phyloP scores from a whole-genome alignment of 2,888 invertebrate species.

The Drosophila putrida region DNA sequence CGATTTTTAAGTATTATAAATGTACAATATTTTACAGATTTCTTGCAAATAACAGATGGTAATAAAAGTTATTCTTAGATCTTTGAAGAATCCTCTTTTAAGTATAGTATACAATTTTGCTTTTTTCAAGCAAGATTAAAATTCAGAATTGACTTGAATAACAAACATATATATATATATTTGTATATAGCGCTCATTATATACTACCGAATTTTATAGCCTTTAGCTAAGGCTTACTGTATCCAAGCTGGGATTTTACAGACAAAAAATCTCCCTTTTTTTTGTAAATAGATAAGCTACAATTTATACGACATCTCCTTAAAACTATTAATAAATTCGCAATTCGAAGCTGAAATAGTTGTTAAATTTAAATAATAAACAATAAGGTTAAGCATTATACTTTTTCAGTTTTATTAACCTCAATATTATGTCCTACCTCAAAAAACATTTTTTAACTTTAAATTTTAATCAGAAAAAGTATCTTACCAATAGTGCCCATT shows the following conservation, averaged over 20 bases:
- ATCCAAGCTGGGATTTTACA: neutral
- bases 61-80: neutral
- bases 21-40: neutral
- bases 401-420: neutral
- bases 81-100: neutral
- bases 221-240: neutral
- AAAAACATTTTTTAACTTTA: neutral
- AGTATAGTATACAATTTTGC: neutral
- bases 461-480: neutral
- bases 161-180: too few relatives aligned
- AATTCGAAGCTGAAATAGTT: too few relatives aligned
- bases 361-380: too few relatives aligned
- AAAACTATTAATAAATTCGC: too few relatives aligned
- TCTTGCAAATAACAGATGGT: neutral
- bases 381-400: too few relatives aligned
- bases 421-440: neutral
- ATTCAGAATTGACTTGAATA: neutral
- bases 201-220: neutral
- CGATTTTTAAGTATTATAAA: too few relatives aligned
- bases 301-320: too few relatives aligned
- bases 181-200: neutral
- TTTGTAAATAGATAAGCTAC: too few relatives aligned
- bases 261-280: too few relatives aligned
- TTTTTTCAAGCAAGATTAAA: neutral
- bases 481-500: constrained; percentile 76